phyloP scores from a whole-genome alignment of 2,888 invertebrate genomes.

The Mimumesa dahlbomi region DNA sequence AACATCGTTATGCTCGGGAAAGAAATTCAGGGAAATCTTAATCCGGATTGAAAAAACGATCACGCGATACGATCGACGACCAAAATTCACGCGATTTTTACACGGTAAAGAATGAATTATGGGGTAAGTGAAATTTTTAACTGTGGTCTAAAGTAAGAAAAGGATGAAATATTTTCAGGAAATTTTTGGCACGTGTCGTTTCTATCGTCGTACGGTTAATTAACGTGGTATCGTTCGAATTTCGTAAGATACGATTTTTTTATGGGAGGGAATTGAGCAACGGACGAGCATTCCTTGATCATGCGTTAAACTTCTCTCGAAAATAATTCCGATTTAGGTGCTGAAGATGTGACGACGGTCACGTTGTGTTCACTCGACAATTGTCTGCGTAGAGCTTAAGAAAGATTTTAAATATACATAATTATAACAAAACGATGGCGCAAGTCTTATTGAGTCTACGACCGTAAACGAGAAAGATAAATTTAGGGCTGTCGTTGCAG shows the following conservation, averaged over 20 bases:
- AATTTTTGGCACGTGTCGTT: no score
- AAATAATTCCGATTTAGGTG: slow-evolving; percentile 33
- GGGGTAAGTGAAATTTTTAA: no score
- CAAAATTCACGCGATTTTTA: no score
- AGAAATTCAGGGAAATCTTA: no score
- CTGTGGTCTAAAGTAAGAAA: no score
- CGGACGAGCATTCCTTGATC: slow-evolving; percentile 20
- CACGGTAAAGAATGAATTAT: no score
- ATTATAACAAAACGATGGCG: slow-evolving; percentile 30
- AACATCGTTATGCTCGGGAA: no score
- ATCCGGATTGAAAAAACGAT: no score
- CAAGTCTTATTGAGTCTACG: slow-evolving; percentile 48
- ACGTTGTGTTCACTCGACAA: slow-evolving; percentile 63
- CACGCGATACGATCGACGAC: neutral
- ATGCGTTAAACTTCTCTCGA: slow-evolving; percentile 21
- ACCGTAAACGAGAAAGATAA: slow-evolving; percentile 40
- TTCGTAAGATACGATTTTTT: slow-evolving; percentile 22
- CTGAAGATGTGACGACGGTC: slow-evolving; percentile 38
- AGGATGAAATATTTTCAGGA: no score
- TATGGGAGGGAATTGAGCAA: no score
- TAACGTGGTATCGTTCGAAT: slow-evolving; percentile 4
- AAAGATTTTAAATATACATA: slow-evolving; percentile 31
- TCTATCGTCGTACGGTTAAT: no score
- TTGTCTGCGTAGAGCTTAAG: slow-evolving; percentile 59
- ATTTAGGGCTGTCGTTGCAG: slow-evolving; percentile 45